phyloP scores from a whole-genome alignment of 2,113 vertebrate genomes.

The Austrofundulus limnaeus region DNA sequence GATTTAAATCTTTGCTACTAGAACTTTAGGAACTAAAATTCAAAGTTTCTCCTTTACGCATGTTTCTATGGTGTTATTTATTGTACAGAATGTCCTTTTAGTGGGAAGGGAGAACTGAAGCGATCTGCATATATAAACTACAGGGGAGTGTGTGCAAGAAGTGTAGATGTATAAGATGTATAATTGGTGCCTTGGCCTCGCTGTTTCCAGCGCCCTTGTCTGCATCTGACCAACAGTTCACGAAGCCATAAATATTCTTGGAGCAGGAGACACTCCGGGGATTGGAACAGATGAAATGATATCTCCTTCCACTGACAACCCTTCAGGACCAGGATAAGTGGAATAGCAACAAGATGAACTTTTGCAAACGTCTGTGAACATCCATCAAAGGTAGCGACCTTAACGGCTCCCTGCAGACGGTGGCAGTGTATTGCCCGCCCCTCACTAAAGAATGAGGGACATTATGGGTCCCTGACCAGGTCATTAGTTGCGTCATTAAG shows the following conservation, averaged over 20 bases:
- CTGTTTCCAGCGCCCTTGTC: conserved; percentile 8
- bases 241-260: conserved; percentile 43
- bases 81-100: not conserved
- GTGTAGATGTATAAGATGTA: too few species aligned
- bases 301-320: conserved; percentile 34
- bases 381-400: conserved; percentile 42
- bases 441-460: conserved; percentile 2
- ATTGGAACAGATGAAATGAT: conserved; percentile 35
- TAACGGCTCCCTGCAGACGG: conserved; percentile 38
- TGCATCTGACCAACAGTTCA: conserved; percentile 13
- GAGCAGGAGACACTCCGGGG: conserved; percentile 21
- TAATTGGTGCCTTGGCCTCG: not conserved
- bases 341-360: conserved; percentile 46
- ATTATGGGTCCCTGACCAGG: conserved; percentile 8
- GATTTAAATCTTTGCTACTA: too few species aligned
- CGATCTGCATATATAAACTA: not conserved
- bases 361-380: conserved; percentile 37
- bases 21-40: too few species aligned
- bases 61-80: not conserved
- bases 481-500: not conserved
- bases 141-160: not conserved
- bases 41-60: too few species aligned
- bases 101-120: not conserved
- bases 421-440: conserved; percentile 8
- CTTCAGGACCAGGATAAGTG: conserved; percentile 29